A percentile compares a stretch with the other conserved stretches of the same genome.
Conservation (phyloP, 2,113 vertebrate species). For the Telmatochromis brachygnathus region DNA sequence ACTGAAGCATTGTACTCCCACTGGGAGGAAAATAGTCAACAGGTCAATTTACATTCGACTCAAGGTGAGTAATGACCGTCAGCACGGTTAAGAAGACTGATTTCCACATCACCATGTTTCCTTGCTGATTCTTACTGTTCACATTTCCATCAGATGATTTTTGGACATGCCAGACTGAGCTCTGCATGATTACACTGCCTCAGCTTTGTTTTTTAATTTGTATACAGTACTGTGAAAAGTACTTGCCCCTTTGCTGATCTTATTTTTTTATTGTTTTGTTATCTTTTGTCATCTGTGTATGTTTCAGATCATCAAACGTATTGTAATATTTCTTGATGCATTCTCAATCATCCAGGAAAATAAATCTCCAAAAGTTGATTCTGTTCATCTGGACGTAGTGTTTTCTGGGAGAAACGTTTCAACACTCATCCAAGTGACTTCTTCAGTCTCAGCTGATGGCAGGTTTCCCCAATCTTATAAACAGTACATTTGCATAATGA, state of each 20-base stretch:
- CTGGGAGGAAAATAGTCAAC: not conserved
- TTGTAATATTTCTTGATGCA: no score
- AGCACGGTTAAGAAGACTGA: not conserved
- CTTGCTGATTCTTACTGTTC: not conserved
- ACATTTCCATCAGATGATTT: not conserved
- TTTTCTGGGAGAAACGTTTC: no score
- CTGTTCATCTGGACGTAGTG: no score
- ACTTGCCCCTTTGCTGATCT: not conserved
- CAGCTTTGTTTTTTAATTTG: not conserved
- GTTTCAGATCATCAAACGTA: not conserved
- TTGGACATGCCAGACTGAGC: not conserved
- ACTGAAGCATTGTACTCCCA: not conserved
- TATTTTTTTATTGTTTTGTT: not conserved
- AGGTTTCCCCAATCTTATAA: no score
- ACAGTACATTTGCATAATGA: no score
- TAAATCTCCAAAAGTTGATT: no score
- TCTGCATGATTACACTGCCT: not conserved
- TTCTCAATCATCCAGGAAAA: no score
- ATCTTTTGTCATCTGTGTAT: not conserved
- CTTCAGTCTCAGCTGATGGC: no score
- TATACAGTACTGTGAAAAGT: not conserved
- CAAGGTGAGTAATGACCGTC: not conserved
- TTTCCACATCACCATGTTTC: not conserved
- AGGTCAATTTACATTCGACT: not conserved
- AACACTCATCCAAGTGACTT: fast-evolving